Conservation (phyloP, 2,888 invertebrate species). For the Minunthozetes semirufus region DNA sequence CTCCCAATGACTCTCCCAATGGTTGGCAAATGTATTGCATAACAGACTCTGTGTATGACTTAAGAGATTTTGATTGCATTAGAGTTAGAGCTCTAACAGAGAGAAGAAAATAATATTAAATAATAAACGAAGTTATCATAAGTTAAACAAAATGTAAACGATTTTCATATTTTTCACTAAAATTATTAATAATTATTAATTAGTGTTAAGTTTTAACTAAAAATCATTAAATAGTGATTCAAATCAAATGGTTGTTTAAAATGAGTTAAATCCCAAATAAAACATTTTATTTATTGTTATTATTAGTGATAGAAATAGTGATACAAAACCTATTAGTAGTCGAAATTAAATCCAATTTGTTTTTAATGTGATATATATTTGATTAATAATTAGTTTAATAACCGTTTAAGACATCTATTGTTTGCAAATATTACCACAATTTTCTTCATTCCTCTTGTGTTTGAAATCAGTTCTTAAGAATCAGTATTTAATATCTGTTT, state of each 20-base stretch:
- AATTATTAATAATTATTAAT: background rate
- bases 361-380: constrained; percentile 3
- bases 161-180: background rate
- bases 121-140: background rate
- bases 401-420: too few species aligned
- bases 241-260: background rate
- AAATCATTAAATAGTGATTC: background rate
- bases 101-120: background rate
- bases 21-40: background rate
- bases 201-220: background rate
- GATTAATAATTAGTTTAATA: background rate
- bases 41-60: constrained; percentile 6
- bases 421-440: too few species aligned
- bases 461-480: too few species aligned
- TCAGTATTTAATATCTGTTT: too few species aligned
- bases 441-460: too few species aligned
- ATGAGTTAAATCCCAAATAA: background rate
- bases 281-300: background rate
- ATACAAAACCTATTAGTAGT: background rate
- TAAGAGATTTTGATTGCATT: background rate
- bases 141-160: constrained; percentile 4
- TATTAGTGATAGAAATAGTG: constrained; percentile 16
- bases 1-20: background rate
- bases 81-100: background rate
- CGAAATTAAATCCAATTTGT: background rate